phyloP scores from a whole-genome alignment of 2,113 vertebrate genomes.

The Siphamia tubifer region DNA sequence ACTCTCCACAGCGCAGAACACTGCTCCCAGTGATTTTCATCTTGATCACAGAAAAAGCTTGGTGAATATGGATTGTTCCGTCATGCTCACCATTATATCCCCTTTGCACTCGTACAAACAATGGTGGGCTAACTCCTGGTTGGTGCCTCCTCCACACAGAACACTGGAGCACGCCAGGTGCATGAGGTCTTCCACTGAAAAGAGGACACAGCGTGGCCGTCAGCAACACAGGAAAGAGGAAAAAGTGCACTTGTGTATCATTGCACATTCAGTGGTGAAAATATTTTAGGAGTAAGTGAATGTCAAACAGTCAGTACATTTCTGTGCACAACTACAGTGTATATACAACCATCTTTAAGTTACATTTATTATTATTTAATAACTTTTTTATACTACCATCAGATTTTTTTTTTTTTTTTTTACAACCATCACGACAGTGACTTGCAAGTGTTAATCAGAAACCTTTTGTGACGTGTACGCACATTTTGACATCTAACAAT shows the following conservation, averaged over 20 bases:
- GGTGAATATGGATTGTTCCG: constrained; percentile 7
- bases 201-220: background rate
- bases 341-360: no score
- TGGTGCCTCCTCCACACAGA: constrained; percentile 92
- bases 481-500: no score
- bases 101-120: constrained; percentile 90
- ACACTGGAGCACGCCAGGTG: constrained; percentile 95
- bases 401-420: no score
- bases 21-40: background rate
- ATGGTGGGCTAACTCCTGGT: constrained; percentile 94
- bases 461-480: no score
- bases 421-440: no score
- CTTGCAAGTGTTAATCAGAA: no score
- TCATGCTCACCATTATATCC: constrained; percentile 89
- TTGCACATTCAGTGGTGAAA: background rate
- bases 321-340: no score
- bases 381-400: no score
- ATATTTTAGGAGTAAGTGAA: background rate
- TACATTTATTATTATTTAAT: no score
- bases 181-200: constrained; percentile 90
- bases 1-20: no score
- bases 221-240: background rate
- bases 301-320: no score
- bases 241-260: background rate
- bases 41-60: background rate